A percentile compares a stretch with the other conserved stretches of the same genome.
phyloP scores from a whole-genome alignment of 2,113 vertebrate species.

The Menura novaehollandiae region DNA sequence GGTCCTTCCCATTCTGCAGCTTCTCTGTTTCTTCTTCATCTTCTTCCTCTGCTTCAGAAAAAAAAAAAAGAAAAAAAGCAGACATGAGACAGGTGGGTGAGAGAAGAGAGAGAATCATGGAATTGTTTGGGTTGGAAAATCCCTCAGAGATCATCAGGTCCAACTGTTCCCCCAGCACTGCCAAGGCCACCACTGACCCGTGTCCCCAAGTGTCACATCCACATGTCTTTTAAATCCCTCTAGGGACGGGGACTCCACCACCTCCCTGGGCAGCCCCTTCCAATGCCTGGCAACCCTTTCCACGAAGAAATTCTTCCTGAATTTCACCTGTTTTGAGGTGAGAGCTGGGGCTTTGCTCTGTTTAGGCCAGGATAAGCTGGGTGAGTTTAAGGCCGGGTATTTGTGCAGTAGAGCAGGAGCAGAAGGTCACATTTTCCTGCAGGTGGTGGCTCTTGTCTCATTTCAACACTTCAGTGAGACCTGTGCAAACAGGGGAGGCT shows the following conservation, averaged over 20 bases:
- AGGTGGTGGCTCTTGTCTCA: not conserved
- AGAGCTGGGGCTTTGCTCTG: not conserved
- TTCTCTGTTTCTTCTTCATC: slow-evolving; percentile 83
- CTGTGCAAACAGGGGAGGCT: not conserved
- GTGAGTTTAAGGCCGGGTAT: not conserved
- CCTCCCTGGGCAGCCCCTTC: not conserved
- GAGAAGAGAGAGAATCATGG: not conserved
- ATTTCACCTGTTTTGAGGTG: accelerated
- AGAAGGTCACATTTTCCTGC: not conserved
- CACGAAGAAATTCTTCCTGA: not conserved
- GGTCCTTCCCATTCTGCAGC: slow-evolving; percentile 88
- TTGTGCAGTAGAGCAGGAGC: not conserved
- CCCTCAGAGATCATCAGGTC: not conserved
- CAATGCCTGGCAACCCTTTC: not conserved
- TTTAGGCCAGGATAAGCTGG: accelerated
- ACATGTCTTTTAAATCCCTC: not conserved
- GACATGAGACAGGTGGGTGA: not conserved
- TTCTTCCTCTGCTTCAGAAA: slow-evolving; percentile 82
- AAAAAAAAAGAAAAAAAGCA: not conserved
- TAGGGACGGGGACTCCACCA: not conserved
- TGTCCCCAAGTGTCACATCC: not conserved
- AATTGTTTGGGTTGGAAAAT: not conserved
- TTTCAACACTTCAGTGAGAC: accelerated
- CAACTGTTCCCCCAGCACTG: not conserved
- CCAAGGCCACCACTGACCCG: not conserved